Conservation (phyloP, 2,888 invertebrate genomes). For the Polydrusus cervinus region DNA sequence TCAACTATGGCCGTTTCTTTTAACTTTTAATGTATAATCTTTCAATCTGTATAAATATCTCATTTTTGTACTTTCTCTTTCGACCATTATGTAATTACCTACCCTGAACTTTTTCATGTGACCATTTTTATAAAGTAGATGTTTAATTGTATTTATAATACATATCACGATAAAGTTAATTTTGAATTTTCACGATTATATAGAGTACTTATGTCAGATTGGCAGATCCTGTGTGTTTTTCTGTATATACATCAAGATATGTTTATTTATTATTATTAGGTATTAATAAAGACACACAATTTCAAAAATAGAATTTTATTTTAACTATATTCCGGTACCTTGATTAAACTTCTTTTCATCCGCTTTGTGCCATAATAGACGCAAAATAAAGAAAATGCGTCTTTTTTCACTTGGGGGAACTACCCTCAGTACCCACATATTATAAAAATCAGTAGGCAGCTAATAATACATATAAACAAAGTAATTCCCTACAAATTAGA, state of each 20-base stretch:
- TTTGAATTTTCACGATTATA: slow-evolving; percentile 63
- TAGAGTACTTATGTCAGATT: slow-evolving; percentile 60
- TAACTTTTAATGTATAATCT: slow-evolving; percentile 38
- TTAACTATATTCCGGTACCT: background rate
- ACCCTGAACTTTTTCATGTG: slow-evolving; percentile 62
- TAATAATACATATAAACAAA: background rate
- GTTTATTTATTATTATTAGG: slow-evolving; percentile 66
- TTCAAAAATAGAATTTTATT: slow-evolving; percentile 41
- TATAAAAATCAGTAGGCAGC: no score
- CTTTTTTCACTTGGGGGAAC: background rate
- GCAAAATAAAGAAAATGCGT: no score
- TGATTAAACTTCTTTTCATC: no score
- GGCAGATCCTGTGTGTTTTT: slow-evolving; percentile 61
- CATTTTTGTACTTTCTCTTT: slow-evolving; percentile 29
- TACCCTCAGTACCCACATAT: no score
- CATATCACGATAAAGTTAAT: slow-evolving; percentile 66
- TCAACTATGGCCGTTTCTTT: background rate
- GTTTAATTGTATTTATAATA: slow-evolving; percentile 67
- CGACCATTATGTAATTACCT: slow-evolving; percentile 37
- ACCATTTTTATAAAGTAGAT: slow-evolving; percentile 67
- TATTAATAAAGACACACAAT: slow-evolving; percentile 62
- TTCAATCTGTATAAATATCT: slow-evolving; percentile 39
- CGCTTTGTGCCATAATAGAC: no score
- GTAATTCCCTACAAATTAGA: background rate
- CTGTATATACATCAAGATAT: slow-evolving; percentile 64